A percentile compares a stretch with the other conserved stretches of the same genome.
phyloP scores from a whole-genome alignment of 2,113 vertebrate species.

The Emydocephalus ijimae region DNA sequence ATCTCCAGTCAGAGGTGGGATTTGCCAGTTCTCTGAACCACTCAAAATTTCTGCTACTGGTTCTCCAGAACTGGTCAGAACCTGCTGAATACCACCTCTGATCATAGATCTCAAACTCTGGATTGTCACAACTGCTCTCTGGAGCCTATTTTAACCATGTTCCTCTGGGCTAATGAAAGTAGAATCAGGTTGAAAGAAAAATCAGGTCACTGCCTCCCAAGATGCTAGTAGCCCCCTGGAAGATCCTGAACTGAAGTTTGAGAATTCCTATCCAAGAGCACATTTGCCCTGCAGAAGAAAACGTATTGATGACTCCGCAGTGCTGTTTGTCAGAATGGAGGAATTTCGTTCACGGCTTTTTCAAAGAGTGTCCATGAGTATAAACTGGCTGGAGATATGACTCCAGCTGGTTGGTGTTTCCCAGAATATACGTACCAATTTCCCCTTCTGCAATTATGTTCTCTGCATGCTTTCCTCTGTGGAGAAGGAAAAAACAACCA shows the following conservation, averaged over 20 bases:
- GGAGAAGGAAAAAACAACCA: background rate
- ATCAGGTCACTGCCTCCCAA: background rate
- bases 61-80: no score
- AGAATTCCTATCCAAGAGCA: background rate
- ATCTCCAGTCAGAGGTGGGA: no score
- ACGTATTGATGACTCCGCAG: background rate
- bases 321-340: background rate
- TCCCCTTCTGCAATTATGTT: background rate
- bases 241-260: background rate
- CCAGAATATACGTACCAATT: background rate
- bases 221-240: background rate
- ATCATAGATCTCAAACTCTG: background rate
- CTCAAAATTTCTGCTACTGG: no score
- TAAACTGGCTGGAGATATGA: background rate
- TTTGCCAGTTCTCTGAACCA: no score
- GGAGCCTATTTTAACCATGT: background rate
- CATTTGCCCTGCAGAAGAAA: background rate
- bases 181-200: background rate
- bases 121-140: background rate
- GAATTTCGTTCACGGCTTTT: background rate
- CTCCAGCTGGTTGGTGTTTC: background rate
- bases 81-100: no score
- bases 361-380: background rate
- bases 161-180: background rate
- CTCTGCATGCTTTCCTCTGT: conserved; percentile 1